Percentiles rank a stretch among this genome's conserved stretches.
phyloP scores from a whole-genome alignment of 2,113 vertebrate species.

The Mesoclemmys tuberculata region DNA sequence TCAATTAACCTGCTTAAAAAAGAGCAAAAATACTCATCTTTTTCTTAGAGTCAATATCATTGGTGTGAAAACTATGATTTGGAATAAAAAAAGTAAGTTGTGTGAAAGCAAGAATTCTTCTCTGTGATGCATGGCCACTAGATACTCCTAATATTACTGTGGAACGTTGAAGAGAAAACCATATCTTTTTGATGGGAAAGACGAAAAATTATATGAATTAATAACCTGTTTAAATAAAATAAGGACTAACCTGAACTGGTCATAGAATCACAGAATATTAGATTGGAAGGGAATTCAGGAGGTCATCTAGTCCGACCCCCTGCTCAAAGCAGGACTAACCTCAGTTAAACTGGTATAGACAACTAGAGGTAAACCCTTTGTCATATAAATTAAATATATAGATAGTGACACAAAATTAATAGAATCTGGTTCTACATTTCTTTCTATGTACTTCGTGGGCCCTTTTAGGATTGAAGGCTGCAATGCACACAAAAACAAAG shows the following conservation, averaged over 20 bases:
- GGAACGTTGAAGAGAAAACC: not conserved
- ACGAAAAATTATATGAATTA: not conserved
- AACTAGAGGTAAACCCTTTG: not conserved
- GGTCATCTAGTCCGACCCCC: no score
- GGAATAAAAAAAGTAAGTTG: not conserved
- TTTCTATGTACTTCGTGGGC: not conserved
- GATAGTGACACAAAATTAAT: not conserved
- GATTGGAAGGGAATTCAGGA: no score
- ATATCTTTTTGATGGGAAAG: not conserved
- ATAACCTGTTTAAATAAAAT: not conserved
- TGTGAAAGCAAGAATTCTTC: not conserved
- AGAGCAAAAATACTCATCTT: not conserved
- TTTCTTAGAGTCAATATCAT: not conserved
- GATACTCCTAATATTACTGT: not conserved
- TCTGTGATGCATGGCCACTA: not conserved
- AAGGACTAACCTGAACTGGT: fast-evolving
- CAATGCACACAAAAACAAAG: not conserved
- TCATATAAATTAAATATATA: not conserved
- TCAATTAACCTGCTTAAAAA: not conserved
- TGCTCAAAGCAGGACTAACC: no score
- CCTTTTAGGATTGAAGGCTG: not conserved
- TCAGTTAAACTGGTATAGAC: no score
- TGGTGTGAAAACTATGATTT: not conserved
- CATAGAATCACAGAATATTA: no score
- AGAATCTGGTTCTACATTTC: not conserved